These are phyloP conservation scores for Dallia pectoralis DNA, from an alignment of 2,797 vertebrate genomes.

Conservation along the genomic window DNA sequence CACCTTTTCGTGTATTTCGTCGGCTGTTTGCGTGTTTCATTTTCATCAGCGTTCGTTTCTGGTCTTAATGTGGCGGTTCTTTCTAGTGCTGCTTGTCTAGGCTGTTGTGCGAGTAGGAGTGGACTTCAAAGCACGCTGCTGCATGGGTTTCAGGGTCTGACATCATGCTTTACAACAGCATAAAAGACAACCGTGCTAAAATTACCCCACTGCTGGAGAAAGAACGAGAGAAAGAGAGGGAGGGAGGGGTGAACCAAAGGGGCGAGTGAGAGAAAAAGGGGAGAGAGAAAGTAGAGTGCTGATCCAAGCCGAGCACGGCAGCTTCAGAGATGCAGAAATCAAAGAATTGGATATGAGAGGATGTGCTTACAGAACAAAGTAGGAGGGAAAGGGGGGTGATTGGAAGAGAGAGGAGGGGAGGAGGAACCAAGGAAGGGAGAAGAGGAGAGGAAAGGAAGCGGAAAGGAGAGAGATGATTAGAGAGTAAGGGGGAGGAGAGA, in stretches of 20 bases:
- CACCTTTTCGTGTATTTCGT: neutral
- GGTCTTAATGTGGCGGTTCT: neutral
- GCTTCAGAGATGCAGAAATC: conserved; percentile 1
- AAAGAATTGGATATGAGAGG: conserved; percentile 17
- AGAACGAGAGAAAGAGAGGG: conserved; percentile 14
- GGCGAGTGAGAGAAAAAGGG: conserved; percentile 13
- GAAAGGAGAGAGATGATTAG: neutral
- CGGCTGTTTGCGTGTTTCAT: neutral
- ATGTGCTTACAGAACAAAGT: neutral
- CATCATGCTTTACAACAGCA: conserved; percentile 3
- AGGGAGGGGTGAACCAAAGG: neutral
- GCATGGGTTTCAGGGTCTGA: neutral
- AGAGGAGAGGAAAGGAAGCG: neutral
- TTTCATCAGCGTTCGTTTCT: neutral
- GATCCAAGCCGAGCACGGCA: neutral
- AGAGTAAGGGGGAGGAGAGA: neutral
- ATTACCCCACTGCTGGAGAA: neutral
- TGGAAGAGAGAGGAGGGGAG: neutral
- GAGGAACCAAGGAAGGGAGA: neutral
- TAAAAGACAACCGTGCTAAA: neutral
- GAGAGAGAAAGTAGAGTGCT: neutral
- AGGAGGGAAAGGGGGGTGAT: neutral
- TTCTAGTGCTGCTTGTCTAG: neutral
- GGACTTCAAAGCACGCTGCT: too few relatives aligned
- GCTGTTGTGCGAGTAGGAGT: neutral